Percentiles rank a stretch among this genome's conserved stretches.
Evolutionary conservation across 2,888 invertebrate species (phyloP).

Genomic region (Nemotelus pantherinus): DNA sequence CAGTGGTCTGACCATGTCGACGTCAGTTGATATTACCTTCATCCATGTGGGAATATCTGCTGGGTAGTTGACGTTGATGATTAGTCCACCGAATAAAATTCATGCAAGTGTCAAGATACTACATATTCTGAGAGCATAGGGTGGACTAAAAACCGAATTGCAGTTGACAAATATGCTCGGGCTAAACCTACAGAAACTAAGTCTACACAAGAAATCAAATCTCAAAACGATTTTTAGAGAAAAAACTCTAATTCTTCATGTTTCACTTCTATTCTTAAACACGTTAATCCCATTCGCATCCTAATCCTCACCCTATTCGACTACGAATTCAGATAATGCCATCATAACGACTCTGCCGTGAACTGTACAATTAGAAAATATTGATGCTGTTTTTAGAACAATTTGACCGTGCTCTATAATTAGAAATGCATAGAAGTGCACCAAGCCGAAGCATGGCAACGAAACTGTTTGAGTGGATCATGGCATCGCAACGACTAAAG

Average conservation of each 20-base stretch:
- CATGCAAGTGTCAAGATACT: background rate
- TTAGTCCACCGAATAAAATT: background rate
- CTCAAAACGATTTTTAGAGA: no score
- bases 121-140: background rate
- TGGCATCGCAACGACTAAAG: background rate
- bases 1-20: background rate
- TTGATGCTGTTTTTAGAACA: constrained; percentile 42
- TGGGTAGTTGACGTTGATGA: background rate
- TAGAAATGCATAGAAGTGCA: constrained; percentile 23
- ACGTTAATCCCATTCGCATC: background rate
- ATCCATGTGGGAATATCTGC: background rate
- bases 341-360: background rate
- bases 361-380: constrained; percentile 38
- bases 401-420: constrained; percentile 43
- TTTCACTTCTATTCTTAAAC: no score
- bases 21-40: constrained; percentile 9
- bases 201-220: no score
- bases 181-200: background rate
- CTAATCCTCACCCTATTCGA: background rate
- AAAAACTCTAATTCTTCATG: no score
- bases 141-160: background rate
- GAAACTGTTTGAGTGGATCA: background rate
- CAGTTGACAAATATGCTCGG: background rate
- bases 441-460: constrained; percentile 8
- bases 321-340: background rate